Percentiles rank a stretch among this genome's conserved stretches.
Conservation (phyloP, 2,797 vertebrate species). For the Babyrousa celebensis region DNA sequence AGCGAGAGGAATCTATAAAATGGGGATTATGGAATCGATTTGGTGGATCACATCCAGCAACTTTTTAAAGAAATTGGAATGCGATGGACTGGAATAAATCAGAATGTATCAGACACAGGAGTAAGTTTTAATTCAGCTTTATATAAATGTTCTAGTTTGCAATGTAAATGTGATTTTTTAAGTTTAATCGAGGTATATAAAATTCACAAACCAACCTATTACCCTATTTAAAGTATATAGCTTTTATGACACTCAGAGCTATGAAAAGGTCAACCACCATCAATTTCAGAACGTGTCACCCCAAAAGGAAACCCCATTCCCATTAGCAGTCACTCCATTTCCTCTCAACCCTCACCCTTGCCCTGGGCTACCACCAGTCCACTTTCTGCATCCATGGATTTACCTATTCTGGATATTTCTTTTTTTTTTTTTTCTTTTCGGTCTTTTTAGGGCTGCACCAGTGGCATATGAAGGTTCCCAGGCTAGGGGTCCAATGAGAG, state of each 20-base stretch:
- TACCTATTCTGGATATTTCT: not conserved
- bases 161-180: constrained; percentile 61
- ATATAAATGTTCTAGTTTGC: constrained; percentile 37
- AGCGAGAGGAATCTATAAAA: not conserved
- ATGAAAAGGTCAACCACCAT: not conserved
- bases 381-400: not conserved
- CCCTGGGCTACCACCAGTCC: not conserved
- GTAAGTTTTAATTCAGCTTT: constrained; percentile 64
- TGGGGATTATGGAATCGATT: not conserved
- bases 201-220: constrained; percentile 49
- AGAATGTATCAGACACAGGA: constrained; percentile 17
- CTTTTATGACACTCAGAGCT: not conserved
- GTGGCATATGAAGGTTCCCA: too few species aligned
- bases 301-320: not conserved
- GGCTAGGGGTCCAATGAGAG: too few species aligned
- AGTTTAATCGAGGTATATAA: not conserved
- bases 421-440: too few species aligned
- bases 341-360: not conserved
- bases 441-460: too few species aligned
- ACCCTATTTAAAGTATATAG: not conserved
- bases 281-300: not conserved
- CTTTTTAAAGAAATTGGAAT: constrained; percentile 45
- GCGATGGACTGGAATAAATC: constrained; percentile 38
- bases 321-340: not conserved
- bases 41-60: not conserved